Evolutionary conservation across 2,888 invertebrate species (phyloP).

Genomic region (Harmothoe impar): DNA sequence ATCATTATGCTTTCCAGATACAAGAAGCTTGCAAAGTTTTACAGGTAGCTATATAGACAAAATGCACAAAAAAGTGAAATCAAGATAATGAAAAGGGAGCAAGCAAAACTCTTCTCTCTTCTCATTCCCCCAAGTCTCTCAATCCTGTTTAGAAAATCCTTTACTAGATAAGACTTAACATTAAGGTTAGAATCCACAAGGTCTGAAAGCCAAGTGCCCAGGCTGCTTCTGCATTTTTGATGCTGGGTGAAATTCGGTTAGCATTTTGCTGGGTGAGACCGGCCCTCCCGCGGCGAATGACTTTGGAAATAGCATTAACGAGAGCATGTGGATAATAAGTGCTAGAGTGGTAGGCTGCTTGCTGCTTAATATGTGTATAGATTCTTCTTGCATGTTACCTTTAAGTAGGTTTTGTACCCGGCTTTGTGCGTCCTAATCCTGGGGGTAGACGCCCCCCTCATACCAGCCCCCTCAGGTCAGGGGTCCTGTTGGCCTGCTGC

Average conservation of each 20-base stretch:
- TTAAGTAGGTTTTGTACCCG: neutral
- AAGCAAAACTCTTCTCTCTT: conserved; percentile 10
- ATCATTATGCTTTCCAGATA: conserved; percentile 46
- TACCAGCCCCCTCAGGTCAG: conserved; percentile 9
- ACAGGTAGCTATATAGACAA: conserved; percentile 48
- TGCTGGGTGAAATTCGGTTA: neutral
- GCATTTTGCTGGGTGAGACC: neutral
- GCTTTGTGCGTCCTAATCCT: conserved; percentile 22
- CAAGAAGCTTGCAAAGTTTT: conserved; percentile 51
- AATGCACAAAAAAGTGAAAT: conserved; percentile 16
- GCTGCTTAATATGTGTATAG: conserved; percentile 8
- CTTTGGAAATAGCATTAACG: conserved; percentile 7
- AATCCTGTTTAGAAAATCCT: neutral
- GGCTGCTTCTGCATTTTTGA: conserved; percentile 12
- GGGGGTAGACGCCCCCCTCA: neutral
- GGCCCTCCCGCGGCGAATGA: neutral
- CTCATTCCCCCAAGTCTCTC: conserved; percentile 5
- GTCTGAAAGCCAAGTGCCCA: conserved; percentile 25
- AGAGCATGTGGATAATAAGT: neutral
- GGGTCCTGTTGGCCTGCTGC: no score
- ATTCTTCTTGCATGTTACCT: conserved; percentile 8
- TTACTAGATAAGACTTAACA: neutral
- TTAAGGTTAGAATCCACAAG: neutral
- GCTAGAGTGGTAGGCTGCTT: conserved; percentile 17
- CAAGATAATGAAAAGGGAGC: neutral